phyloP scores from a whole-genome alignment of 2,888 invertebrate genomes.

The Tanytarsus gracilentus region DNA sequence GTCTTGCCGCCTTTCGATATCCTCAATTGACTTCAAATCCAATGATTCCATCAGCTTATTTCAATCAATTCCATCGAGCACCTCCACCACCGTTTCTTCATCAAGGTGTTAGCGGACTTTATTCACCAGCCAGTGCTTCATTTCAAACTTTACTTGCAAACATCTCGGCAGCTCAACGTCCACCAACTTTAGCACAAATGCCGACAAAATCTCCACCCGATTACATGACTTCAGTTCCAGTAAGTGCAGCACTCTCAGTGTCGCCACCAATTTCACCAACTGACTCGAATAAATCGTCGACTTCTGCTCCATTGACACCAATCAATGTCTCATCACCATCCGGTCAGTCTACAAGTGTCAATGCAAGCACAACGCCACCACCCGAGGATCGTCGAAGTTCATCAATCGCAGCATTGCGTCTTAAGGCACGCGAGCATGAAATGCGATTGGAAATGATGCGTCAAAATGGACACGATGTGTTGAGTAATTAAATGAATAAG shows the following conservation, averaged over 20 bases:
- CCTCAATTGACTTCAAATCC: slow-evolving; percentile 48
- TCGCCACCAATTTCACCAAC: slow-evolving; percentile 50
- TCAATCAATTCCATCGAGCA: slow-evolving; percentile 49
- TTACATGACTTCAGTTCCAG: slow-evolving; percentile 38
- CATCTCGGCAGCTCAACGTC: slow-evolving; percentile 55
- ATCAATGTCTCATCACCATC: slow-evolving; percentile 35
- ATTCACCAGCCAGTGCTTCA: slow-evolving; percentile 54
- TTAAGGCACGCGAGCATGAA: slow-evolving; percentile 86
- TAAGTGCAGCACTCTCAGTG: slow-evolving; percentile 36
- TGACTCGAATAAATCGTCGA: slow-evolving; percentile 34
- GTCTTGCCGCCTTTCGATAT: slow-evolving; percentile 64
- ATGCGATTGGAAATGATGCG: slow-evolving; percentile 72
- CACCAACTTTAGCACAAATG: slow-evolving; percentile 47
- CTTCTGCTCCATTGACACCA: slow-evolving; percentile 29
- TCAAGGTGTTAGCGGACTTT: slow-evolving; percentile 50
- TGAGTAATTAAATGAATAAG: slow-evolving; percentile 46
- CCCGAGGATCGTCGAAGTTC: slow-evolving; percentile 76
- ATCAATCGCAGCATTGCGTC: slow-evolving; percentile 75
- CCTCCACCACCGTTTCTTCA: slow-evolving; percentile 53
- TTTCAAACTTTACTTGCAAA: slow-evolving; percentile 81
- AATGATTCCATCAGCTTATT: slow-evolving; percentile 51
- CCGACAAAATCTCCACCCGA: slow-evolving; percentile 43
- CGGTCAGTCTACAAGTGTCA: too few species aligned
- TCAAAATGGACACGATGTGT: slow-evolving; percentile 67
- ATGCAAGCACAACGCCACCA: slow-evolving; percentile 43